Evolutionary conservation across 2,113 vertebrate genomes (phyloP).

Genomic region (Oostethus manadensis): DNA sequence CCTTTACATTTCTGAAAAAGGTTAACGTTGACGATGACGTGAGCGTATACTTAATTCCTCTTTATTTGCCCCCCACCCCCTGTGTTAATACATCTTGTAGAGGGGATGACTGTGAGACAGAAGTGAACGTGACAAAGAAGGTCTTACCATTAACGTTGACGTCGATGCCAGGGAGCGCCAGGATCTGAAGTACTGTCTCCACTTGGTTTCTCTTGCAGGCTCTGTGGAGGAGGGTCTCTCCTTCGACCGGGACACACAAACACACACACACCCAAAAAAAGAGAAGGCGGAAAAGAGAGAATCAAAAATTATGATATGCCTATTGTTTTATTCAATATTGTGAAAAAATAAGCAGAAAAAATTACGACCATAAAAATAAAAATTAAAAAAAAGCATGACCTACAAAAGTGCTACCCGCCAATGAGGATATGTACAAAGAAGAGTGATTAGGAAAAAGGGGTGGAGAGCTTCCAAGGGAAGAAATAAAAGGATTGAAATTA

Average conservation of each 20-base stretch:
- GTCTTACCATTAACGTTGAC: conserved; percentile 92
- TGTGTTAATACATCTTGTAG: conserved; percentile 16
- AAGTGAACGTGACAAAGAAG: conserved; percentile 25
- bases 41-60: conserved; percentile 26
- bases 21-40: conserved; percentile 61
- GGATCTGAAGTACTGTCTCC: conserved; percentile 81
- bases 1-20: conserved; percentile 67
- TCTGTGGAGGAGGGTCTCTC: conserved; percentile 90
- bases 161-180: conserved; percentile 81
- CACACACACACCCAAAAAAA: conserved; percentile 36
- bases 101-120: conserved; percentile 25
- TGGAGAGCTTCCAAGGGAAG: conserved; percentile 46
- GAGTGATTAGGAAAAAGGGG: conserved; percentile 46
- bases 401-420: conserved; percentile 54
- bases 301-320: conserved; percentile 66
- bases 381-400: conserved; percentile 41
- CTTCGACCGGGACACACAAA: conserved; percentile 75
- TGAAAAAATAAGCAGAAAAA: conserved; percentile 43
- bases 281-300: conserved; percentile 52
- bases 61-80: conserved; percentile 32
- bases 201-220: conserved; percentile 92
- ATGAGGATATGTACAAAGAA: conserved; percentile 57
- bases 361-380: conserved; percentile 40
- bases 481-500: conserved; percentile 34
- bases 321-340: conserved; percentile 46